phyloP scores from a whole-genome alignment of 2,797 vertebrate species.

The Podarcis lilfordi region DNA sequence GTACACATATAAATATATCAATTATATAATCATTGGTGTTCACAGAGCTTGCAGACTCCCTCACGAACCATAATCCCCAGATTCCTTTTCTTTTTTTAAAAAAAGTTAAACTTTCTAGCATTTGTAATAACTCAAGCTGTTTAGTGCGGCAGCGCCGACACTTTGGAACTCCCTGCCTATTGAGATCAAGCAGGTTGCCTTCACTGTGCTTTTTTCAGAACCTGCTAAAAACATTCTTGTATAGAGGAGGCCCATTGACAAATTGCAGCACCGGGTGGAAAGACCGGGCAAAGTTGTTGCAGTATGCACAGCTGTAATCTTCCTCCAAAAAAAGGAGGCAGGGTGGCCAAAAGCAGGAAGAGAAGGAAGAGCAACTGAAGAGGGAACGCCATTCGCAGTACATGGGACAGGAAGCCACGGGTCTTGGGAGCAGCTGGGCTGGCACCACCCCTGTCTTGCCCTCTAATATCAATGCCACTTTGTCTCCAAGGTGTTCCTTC shows the following conservation, averaged over 20 bases:
- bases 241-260: conserved; percentile 89
- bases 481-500: conserved; percentile 35
- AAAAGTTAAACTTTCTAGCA: too few relatives aligned
- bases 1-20: too few relatives aligned
- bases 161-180: too few relatives aligned
- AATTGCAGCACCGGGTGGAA: conserved; percentile 95
- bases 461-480: conserved; percentile 56
- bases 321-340: conserved; percentile 86
- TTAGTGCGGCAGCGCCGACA: too few relatives aligned
- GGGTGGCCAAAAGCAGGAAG: conserved; percentile 85
- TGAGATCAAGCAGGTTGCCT: too few relatives aligned
- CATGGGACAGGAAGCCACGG: conserved; percentile 83
- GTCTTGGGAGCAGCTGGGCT: conserved; percentile 48
- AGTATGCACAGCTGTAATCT: conserved; percentile 88
- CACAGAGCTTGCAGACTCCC: too few relatives aligned
- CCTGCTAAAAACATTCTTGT: too few relatives aligned
- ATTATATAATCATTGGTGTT: too few relatives aligned
- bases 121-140: too few relatives aligned
- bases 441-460: background rate
- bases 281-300: conserved; percentile 94
- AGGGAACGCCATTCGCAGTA: conserved; percentile 86
- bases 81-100: too few relatives aligned
- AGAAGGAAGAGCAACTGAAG: conserved; percentile 88
- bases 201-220: too few relatives aligned
- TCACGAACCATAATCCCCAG: too few relatives aligned